Conservation (phyloP, 2,888 invertebrate genomes). For the Nycteola revayana region DNA sequence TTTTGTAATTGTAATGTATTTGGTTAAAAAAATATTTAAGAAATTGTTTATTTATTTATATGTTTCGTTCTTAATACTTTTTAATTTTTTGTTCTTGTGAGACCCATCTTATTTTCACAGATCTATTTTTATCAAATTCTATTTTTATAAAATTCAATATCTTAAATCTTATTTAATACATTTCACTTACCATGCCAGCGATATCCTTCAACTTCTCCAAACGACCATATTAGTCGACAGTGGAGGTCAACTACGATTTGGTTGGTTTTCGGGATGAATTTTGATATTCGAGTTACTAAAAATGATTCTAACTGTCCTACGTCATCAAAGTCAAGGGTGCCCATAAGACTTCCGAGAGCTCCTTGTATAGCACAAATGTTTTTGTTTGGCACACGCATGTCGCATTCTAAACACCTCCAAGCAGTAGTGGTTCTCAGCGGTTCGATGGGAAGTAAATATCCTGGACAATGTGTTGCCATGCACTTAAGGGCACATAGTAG, state of each 20-base stretch:
- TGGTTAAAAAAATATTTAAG: no score
- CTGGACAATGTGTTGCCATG: conserved; percentile 73
- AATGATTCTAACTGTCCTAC: conserved; percentile 81
- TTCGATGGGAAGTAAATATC: conserved; percentile 81
- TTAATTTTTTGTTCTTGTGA: no score
- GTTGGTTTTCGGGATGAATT: conserved; percentile 81
- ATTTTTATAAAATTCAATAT: no score
- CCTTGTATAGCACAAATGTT: conserved; percentile 77
- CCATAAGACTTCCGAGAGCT: conserved; percentile 80
- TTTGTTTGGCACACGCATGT: conserved; percentile 63
- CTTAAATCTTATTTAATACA: no score
- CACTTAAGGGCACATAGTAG: conserved; percentile 82
- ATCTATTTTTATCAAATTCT: no score
- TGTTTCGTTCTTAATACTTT: no score
- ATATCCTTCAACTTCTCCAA: conserved; percentile 80
- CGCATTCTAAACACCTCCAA: conserved; percentile 84
- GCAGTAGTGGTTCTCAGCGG: conserved; percentile 72
- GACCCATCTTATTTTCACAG: no score
- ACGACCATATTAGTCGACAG: conserved; percentile 82
- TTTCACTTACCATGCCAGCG: conserved; percentile 80
- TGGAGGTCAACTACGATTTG: conserved; percentile 84
- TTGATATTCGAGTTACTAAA: conserved; percentile 73
- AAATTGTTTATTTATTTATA: no score
- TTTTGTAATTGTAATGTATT: no score
- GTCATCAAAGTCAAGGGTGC: conserved; percentile 70